A percentile compares a stretch with the other conserved stretches of the same genome.
Conservation (phyloP, 2,113 vertebrate genomes). For the Coreoperca whiteheadi region DNA sequence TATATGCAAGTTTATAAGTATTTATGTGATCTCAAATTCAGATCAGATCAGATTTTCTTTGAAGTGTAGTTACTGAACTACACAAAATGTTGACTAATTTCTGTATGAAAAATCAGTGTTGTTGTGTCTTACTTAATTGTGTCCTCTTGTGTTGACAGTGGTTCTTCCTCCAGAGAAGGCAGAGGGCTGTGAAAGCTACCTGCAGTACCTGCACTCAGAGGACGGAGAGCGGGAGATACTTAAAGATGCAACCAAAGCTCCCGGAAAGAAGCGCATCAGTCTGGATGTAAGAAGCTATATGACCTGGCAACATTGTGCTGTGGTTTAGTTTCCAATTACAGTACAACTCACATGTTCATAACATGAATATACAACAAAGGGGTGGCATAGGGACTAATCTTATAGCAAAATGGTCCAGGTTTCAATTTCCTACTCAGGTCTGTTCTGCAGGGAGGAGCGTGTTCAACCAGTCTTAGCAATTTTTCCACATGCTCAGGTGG, state of each 20-base stretch:
- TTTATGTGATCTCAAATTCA: background rate
- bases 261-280: slow-evolving; percentile 82
- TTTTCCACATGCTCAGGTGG: background rate
- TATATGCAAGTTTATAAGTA: background rate
- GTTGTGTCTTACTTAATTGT: background rate
- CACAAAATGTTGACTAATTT: background rate
- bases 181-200: slow-evolving; percentile 78
- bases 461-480: background rate
- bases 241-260: slow-evolving; percentile 69
- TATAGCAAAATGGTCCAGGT: background rate
- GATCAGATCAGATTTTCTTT: background rate
- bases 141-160: slow-evolving; percentile 76
- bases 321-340: background rate
- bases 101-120: background rate
- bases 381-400: background rate
- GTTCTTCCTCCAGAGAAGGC: slow-evolving; percentile 84
- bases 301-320: background rate
- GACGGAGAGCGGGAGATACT: slow-evolving; percentile 72
- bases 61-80: background rate
- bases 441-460: background rate
- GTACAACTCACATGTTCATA: background rate
- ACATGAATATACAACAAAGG: background rate
- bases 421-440: background rate
- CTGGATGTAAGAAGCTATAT: slow-evolving; percentile 77
- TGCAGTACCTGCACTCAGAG: slow-evolving; percentile 75